Evolutionary conservation across 2,113 vertebrate genomes (phyloP).

Genomic region (Phocoena sinus): DNA sequence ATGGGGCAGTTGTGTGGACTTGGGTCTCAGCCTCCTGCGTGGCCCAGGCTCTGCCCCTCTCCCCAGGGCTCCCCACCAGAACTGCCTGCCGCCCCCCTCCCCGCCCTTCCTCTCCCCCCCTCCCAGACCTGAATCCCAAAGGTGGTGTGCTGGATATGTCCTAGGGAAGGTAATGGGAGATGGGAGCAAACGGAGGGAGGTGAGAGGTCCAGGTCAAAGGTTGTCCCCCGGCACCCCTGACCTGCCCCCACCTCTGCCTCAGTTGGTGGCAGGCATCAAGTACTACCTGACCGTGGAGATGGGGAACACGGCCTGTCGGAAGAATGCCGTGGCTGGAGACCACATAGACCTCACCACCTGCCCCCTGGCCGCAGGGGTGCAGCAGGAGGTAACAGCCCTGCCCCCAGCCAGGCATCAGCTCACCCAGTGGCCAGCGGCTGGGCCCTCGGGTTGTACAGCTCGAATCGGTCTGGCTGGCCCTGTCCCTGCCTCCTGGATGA

Average conservation of each 20-base stretch:
- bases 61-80: background rate
- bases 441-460: background rate
- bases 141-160: background rate
- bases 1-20: rapidly evolving
- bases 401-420: background rate
- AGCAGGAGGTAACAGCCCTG: conserved; percentile 80
- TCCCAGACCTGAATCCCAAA: background rate
- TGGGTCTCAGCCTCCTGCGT: background rate
- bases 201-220: background rate
- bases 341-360: conserved; percentile 79
- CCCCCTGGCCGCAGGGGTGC: conserved; percentile 66
- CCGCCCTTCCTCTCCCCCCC: background rate
- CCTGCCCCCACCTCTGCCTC: background rate
- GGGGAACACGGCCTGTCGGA: conserved; percentile 85
- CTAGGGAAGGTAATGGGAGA: background rate
- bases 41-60: background rate
- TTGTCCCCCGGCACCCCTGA: background rate
- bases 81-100: background rate
- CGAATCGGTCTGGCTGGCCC: background rate
- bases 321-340: conserved; percentile 62
- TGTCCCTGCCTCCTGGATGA: background rate
- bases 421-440: background rate
- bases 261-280: conserved; percentile 88
- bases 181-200: background rate
- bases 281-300: conserved; percentile 85